Percentiles rank a stretch among this genome's conserved stretches.
Evolutionary conservation across 2,888 invertebrate species (phyloP).

Genomic region (Fissipunctia ypsillon): DNA sequence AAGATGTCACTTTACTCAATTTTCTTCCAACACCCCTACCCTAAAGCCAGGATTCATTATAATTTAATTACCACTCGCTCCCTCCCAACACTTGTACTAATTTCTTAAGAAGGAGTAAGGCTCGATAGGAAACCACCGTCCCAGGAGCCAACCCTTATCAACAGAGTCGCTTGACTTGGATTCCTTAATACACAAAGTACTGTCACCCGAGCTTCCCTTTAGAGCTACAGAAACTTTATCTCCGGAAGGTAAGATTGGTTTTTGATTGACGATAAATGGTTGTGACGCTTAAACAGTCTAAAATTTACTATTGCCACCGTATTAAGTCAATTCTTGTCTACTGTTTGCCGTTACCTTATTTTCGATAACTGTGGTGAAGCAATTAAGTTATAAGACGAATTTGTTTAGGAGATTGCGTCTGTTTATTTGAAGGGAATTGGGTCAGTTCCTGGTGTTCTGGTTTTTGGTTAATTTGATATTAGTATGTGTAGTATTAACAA

Average conservation of each 20-base stretch:
- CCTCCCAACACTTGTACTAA: slow-evolving; percentile 67
- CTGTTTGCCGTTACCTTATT: slow-evolving; percentile 84
- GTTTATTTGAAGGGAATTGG: slow-evolving; percentile 10
- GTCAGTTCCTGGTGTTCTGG: slow-evolving; percentile 10
- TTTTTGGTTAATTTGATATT: slow-evolving; percentile 20
- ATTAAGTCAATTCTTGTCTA: slow-evolving; percentile 83
- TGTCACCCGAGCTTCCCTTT: slow-evolving; percentile 72
- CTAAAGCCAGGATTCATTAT: slow-evolving; percentile 18
- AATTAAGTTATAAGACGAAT: slow-evolving; percentile 54
- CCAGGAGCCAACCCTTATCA: slow-evolving; percentile 88
- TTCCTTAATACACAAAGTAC: slow-evolving; percentile 81
- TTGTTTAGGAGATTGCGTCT: slow-evolving; percentile 36
- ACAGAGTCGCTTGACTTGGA: slow-evolving; percentile 82
- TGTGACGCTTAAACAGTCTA: slow-evolving; percentile 59
- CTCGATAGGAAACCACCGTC: slow-evolving; percentile 83
- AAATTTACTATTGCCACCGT: slow-evolving; percentile 83
- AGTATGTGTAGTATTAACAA: too few relatives aligned
- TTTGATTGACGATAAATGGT: slow-evolving; percentile 27
- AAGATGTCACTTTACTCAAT: neutral
- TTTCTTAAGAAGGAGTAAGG: slow-evolving; percentile 78
- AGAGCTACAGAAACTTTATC: slow-evolving; percentile 63
- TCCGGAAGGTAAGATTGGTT: slow-evolving; percentile 26
- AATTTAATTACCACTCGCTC: slow-evolving; percentile 58
- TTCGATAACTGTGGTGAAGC: slow-evolving; percentile 76
- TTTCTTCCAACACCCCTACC: neutral